Conservation (phyloP, 1,140 invertebrate species). For the Cherax destructor region DNA sequence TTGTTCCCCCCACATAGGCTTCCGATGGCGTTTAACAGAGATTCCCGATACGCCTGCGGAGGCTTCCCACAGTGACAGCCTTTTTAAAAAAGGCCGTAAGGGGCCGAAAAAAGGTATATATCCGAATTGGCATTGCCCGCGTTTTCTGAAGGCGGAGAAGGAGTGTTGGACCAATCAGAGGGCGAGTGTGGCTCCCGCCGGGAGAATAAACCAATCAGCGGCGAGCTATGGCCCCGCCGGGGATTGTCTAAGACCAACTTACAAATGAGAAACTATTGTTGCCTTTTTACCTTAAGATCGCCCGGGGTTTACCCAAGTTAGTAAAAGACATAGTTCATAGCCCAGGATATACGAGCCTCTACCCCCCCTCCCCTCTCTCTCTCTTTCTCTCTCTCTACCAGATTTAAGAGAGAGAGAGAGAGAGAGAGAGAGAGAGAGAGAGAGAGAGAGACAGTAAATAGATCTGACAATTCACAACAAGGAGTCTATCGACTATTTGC, state of each 20-base stretch:
- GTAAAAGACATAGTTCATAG: conserved; percentile 55
- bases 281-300: conserved; percentile 57
- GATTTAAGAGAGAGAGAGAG: conserved; percentile 16
- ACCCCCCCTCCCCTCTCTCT: not conserved
- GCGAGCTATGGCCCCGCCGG: conserved; percentile 61
- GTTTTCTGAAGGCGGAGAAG: conserved; percentile 36
- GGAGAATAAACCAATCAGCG: conserved; percentile 70
- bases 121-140: conserved; percentile 59
- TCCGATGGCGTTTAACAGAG: not conserved
- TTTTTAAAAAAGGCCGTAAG: conserved; percentile 8
- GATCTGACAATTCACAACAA: no score
- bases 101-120: conserved; percentile 17
- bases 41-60: not conserved
- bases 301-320: conserved; percentile 46
- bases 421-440: no score
- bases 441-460: no score
- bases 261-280: conserved; percentile 71
- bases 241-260: conserved; percentile 70
- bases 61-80: conserved; percentile 11
- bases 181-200: conserved; percentile 40
- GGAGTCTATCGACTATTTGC: no score
- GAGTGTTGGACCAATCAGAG: conserved; percentile 43
- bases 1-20: not conserved
- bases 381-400: not conserved
- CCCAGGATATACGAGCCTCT: not conserved